phyloP scores from a whole-genome alignment of 2,888 invertebrate species.

The Latrodectus elegans region DNA sequence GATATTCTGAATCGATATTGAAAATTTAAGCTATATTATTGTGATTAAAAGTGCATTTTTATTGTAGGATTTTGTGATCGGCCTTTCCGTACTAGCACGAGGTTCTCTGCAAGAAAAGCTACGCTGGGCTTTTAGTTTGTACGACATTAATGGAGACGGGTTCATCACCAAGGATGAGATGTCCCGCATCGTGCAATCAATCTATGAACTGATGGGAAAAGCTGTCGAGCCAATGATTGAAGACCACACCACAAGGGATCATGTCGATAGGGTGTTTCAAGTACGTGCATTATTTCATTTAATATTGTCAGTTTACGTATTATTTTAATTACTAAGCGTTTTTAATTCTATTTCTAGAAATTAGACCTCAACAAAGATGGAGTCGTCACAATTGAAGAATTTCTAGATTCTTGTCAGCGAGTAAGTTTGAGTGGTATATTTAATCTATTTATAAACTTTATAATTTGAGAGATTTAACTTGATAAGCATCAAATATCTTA shows the following conservation, averaged over 20 bases:
- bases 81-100: slow-evolving; percentile 77
- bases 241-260: slow-evolving; percentile 76
- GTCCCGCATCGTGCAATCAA: slow-evolving; percentile 76
- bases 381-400: slow-evolving; percentile 91
- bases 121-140: slow-evolving; percentile 79
- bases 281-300: slow-evolving; percentile 72
- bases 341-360: slow-evolving; percentile 68
- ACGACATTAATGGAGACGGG: slow-evolving; percentile 78
- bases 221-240: slow-evolving; percentile 84
- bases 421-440: slow-evolving; percentile 42
- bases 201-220: slow-evolving; percentile 80
- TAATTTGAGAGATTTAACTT: too few relatives aligned
- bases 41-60: not conserved
- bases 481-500: too few relatives aligned
- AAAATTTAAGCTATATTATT: too few relatives aligned
- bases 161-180: slow-evolving; percentile 78
- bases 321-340: not conserved
- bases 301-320: not conserved
- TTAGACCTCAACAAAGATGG: slow-evolving; percentile 90
- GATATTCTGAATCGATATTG: too few relatives aligned
- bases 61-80: slow-evolving; percentile 77
- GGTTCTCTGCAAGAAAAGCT: slow-evolving; percentile 77
- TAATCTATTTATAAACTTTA: too few relatives aligned
- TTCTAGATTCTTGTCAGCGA: slow-evolving; percentile 85
- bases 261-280: slow-evolving; percentile 77